Evolutionary conservation across 2,888 invertebrate genomes (phyloP).

Genomic region (Cheilosia vulpina): DNA sequence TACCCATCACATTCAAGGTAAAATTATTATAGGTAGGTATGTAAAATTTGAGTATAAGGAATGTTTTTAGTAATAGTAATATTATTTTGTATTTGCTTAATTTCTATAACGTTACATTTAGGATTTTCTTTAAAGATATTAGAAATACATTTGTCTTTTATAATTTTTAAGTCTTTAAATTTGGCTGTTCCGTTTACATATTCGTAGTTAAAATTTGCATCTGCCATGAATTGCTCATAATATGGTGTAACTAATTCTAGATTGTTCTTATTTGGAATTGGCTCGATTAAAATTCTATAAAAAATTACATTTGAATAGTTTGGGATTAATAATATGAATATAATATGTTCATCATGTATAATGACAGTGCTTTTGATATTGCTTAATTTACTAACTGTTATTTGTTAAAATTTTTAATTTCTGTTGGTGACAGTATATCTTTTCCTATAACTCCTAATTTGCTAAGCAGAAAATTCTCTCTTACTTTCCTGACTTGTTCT

Average conservation of each 20-base stretch:
- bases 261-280: conserved; percentile 45
- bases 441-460: too few species aligned
- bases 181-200: conserved; percentile 9
- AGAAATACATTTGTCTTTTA: conserved; percentile 34
- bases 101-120: conserved; percentile 27
- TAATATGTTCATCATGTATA: too few species aligned
- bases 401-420: too few species aligned
- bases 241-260: conserved; percentile 30
- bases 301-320: not conserved
- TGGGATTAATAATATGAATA: too few species aligned
- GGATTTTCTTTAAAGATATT: conserved; percentile 29
- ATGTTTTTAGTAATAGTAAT: conserved; percentile 42
- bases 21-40: conserved; percentile 32
- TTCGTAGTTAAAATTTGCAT: conserved; percentile 11
- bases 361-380: too few species aligned
- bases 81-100: conserved; percentile 20
- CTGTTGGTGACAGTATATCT: too few species aligned
- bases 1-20: not conserved
- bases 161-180: conserved; percentile 21
- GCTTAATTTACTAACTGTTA: too few species aligned
- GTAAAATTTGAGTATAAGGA: not conserved
- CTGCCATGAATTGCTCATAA: conserved; percentile 8
- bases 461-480: too few species aligned
- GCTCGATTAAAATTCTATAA: conserved; percentile 44
- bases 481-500: not conserved